Evolutionary conservation across 2,797 vertebrate genomes (phyloP), one percentile per base, ranked within the genome.

Genomic region (Tokudaia tokunoshimensis): DNA sequence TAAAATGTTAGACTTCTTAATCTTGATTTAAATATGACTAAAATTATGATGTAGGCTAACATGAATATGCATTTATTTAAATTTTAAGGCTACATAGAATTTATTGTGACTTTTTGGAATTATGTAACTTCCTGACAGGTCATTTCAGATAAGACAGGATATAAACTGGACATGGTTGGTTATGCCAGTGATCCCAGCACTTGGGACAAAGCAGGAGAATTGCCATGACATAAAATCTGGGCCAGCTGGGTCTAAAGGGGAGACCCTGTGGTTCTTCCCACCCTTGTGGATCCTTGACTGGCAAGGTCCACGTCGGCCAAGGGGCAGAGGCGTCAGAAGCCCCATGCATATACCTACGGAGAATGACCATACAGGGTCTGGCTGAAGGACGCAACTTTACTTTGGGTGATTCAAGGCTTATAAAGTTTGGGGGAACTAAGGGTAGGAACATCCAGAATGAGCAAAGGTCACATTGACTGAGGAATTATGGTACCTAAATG

Each of bases 1-100:
- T 92, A 92, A 93, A 94, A 83, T 90, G 20, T 93, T 97, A 92
- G 57, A 61, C 59, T 95, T 96, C 47, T 22, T 92, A 41, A 82
- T 88, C 34, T 61, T 93, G 24, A 61, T 96, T 15, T 55, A 94
- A 85, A 76, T 95, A 65, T 90, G 15, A 79, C 9, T 87, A 93
- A 92, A 94, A 11, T 94, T 67, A 61, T 78, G 47, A 63, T 94
- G 24, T 29, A 82, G 15, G 52, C 92, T 72, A 92, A 5, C 29
- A 89, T 94, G 93, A 86, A 84, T 89, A 90, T 63, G 61, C 6
- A 94, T 0, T 93, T 87, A 85, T 90, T 95, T 96, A 84, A 94
- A 78, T 78, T 95, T 96, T 94, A 88, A 86, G 12, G 2, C 24
- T 89, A 57, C 55, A 75, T 67, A 85, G 55, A 80, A 79, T 91